phyloP scores from a whole-genome alignment of 2,113 vertebrate genomes.

The Dasyprocta punctata region DNA sequence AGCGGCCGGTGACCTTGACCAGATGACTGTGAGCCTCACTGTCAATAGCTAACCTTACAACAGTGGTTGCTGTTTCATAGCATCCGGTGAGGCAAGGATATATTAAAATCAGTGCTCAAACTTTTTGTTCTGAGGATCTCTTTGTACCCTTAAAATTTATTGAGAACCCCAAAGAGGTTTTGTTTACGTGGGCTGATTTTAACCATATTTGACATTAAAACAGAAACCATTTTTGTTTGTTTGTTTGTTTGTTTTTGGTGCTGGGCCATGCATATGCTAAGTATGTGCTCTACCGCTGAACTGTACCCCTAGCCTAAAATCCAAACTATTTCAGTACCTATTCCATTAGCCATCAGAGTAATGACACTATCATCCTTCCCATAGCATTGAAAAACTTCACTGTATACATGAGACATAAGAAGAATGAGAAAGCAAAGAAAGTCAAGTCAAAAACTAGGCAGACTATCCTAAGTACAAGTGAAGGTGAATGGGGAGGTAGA shows the following conservation, averaged over 20 bases:
- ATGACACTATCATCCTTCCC: neutral
- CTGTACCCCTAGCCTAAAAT: neutral
- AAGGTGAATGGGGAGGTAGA: neutral
- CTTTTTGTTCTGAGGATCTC: neutral
- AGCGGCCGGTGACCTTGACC: neutral
- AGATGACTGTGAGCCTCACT: neutral
- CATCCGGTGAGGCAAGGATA: neutral
- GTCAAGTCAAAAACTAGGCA: neutral
- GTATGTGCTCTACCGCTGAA: neutral
- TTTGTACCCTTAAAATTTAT: conserved; percentile 37
- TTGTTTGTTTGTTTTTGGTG: too few species aligned
- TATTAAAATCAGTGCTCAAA: conserved; percentile 1
- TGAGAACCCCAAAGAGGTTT: neutral
- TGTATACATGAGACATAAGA: neutral
- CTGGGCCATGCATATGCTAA: neutral
- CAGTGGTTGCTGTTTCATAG: neutral
- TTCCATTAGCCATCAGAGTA: neutral
- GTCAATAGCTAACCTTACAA: neutral
- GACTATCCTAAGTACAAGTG: neutral
- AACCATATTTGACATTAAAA: conserved; percentile 54
- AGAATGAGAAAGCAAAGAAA: neutral
- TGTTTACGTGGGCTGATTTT: conserved; percentile 29
- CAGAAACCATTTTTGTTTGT: neutral
- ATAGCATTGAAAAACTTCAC: neutral
- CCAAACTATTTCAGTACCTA: neutral